Base-by-base conservation (phyloP, 2,113 vertebrate species). In the Malurus alboscapulatus region DNA sequence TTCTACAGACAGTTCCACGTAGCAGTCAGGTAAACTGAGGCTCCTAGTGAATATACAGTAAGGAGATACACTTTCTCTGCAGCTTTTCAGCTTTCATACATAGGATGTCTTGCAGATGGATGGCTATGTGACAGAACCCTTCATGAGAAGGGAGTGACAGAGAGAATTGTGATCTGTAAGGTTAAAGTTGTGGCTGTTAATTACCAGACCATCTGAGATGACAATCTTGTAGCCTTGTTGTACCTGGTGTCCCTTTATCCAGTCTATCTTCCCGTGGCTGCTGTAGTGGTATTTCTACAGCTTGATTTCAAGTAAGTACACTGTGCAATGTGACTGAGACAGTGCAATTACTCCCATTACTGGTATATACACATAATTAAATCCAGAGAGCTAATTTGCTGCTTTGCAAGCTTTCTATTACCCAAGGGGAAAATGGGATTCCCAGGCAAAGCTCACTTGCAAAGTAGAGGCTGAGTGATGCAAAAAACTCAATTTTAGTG, bases 291-390 rank as follows among this genome's bases (percentile, higher is more conserved):
- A 81, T 91, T 84, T 82, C 57, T 90, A 68, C 74, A 65, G 53
- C 53, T 84, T 87, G 53, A 5, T 93, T 92, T 86, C 79, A 77
- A 73, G 57, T 57, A 72, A 79, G 21, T 77, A 51, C 34, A 14
- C 19, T 25, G 10, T 87, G 48, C 40, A 57, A 54, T 30, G 47
- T 80, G 55, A 42, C 50, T 38, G 34, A 93, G 62, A 53, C n/a
- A 44, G 62, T 68, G 61, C 69, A 72, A 54, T 84, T 90, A n/a
- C 44, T 63, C 13, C 55, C 27, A 32, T 77, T 93, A 74, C 55
- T 71, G 66, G 78, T 90, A 51, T 25, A 71, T 47, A 30, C n/a
- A 38, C 63, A 50, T 85, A 91, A 93, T 95, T 93, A 92, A 92
- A 90, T 93, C 55, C 48, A 66, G 63, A 87, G 47, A 34, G 54